Conservation (phyloP, 2,888 invertebrate species). For the Rhingia rostrata region DNA sequence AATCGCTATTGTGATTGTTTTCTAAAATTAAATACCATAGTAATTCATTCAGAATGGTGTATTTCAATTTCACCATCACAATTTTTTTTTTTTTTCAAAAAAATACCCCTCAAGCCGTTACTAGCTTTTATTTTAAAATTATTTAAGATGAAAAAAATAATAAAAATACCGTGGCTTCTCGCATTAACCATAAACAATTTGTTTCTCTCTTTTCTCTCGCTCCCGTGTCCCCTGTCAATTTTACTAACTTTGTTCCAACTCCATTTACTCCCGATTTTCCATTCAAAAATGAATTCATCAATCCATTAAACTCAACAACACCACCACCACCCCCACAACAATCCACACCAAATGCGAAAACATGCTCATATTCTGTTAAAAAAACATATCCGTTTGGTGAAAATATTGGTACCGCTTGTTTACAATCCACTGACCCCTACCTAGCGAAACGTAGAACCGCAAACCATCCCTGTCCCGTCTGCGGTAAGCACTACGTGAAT, state of each 20-base stretch:
- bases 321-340: constrained; percentile 25
- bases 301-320: constrained; percentile 54
- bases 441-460: constrained; percentile 96
- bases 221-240: constrained; percentile 19
- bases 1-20: no score
- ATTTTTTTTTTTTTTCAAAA: no score
- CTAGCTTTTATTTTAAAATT: neutral
- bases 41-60: no score
- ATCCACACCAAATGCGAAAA: constrained; percentile 56
- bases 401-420: constrained; percentile 74
- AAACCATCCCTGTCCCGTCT: constrained; percentile 97
- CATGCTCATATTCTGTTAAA: constrained; percentile 74
- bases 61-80: constrained; percentile 17
- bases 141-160: neutral
- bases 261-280: constrained; percentile 42
- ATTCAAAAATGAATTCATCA: constrained; percentile 50
- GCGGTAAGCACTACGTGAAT: constrained; percentile 97
- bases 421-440: constrained; percentile 87
- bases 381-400: constrained; percentile 76
- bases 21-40: no score
- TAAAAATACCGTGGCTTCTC: constrained; percentile 6
- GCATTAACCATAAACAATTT: constrained; percentile 66
- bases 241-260: constrained; percentile 41
- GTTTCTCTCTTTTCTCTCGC: constrained; percentile 50
- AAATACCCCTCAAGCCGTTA: constrained; percentile 3